Base-by-base conservation (phyloP, 2,888 invertebrate species). In the Clepsis dumicolana region DNA sequence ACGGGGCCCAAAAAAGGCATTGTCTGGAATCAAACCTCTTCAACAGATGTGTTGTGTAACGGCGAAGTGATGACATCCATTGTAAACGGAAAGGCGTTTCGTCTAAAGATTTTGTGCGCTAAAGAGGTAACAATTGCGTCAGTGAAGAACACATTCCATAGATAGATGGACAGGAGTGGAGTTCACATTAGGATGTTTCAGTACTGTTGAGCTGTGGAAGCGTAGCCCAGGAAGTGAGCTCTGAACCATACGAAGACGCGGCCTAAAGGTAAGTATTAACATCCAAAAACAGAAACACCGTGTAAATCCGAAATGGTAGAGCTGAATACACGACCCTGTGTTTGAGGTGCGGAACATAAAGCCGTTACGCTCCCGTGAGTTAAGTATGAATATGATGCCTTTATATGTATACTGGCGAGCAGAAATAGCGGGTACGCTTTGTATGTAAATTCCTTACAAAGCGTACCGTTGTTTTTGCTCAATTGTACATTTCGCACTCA, bases 31-130 rank as follows among this genome's bases (percentile, higher is more conserved):
- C n/a, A 41, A 67, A 56, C 38, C 62, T 59, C 63, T 53, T 57
- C 50, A 64, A 29, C 18, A 29, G 32, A 16, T 35, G 57, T 38
- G 54, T 68, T 63, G 57, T 32, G 63, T 41, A 68, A 68, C 57
- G 18, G 44, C 27, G 27, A 29, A 62, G 62, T 67, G 67, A 68
- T 68, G 67, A 68, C 67, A 68, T 63, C 67, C 38, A 68, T 68
- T 68, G 67, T 68, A 32, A 50, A 12, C 41, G 48, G 18, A 59
- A 52, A 63, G 52, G 8, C 41, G 52, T 56, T 68, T 56, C 38
- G 57, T 59, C 44, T 27, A 66, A 57, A 54, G 18, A 25, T 62
- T 35, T 38, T 41, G 56, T 53, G 5, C 27, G 27, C 18, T n/a
- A 57, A 57, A 38, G 64, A 65, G 57, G 50, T 29, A 62, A 60